Evolutionary conservation across 2,888 invertebrate species (phyloP), one percentile per base, ranked within the genome.

Genomic region (Drosophila koepferae): DNA sequence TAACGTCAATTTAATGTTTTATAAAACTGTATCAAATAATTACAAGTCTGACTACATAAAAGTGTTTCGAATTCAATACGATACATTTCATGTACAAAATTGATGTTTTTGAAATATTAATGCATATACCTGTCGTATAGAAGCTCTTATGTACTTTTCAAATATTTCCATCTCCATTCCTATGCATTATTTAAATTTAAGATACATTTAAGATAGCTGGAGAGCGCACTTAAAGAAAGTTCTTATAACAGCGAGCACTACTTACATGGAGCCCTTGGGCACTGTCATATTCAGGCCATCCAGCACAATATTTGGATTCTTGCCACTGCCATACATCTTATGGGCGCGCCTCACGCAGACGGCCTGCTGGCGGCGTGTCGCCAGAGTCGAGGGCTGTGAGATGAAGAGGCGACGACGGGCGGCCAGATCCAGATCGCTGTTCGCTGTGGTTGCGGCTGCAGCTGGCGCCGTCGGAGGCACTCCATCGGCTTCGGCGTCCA

Each of bases 281-380:
- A 98, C 98, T 20, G 97, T 98, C 97, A 98, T 97, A 91, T 97
- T 97, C 63, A 98, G 94, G 31, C 97, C 97, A 91, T 97, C 97
- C 62, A 98, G 94, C 44, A 98, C 96, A 40, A 97, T 94, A 82
- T 96, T 96, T 0, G 97, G 97, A 90, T 95, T 97, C 82, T 95
- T 96, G 80, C 96, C 95, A 5, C 95, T 94, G 8, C 98, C 98
- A 91, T 98, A 98, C 92, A 95, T 95, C 93, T 98, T 98, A 92
- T 95, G 96, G 0, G 98, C 97, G 20, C 96, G 93, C 66, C 97
- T 94, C 2, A 98, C 97, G 86, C 97, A 97, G 0, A 98, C 96
- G 69, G 98, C 98, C 77, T 97, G 96, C 87, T 96, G 96, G 86
- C 95, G 95, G 82, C 97, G 94, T 1, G 95, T 94, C 81, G 95